Conservation (phyloP, 2,113 vertebrate species). For the Pluvianellus socialis region DNA sequence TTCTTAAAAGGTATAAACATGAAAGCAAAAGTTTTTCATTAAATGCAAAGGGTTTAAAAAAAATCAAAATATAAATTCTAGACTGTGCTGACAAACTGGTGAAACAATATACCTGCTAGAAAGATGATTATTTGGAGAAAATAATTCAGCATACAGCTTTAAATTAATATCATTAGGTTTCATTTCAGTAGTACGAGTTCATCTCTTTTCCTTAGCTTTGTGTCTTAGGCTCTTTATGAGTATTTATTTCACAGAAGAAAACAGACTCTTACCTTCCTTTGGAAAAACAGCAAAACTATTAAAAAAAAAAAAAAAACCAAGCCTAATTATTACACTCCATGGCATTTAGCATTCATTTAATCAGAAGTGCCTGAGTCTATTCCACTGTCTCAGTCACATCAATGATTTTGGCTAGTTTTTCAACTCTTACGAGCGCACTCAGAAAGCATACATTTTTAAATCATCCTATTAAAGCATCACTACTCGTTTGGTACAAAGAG, state of each 20-base stretch:
- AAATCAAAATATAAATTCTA: neutral
- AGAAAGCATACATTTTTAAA: neutral
- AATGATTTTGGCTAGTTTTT: neutral
- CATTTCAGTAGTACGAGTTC: neutral
- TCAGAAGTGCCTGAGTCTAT: neutral
- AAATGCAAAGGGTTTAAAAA: neutral
- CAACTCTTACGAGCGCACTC: neutral
- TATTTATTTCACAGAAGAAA: neutral
- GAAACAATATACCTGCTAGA: neutral
- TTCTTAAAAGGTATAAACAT: neutral
- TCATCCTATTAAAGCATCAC: neutral
- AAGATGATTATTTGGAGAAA: neutral
- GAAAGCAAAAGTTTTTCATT: neutral
- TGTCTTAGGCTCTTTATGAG: neutral
- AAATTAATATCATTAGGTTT: neutral
- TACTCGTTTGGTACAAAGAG: neutral
- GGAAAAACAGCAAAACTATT: neutral
- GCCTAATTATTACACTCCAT: neutral
- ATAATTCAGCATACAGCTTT: neutral
- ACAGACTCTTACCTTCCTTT: neutral
- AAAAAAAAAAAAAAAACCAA: neutral
- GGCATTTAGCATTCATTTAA: neutral
- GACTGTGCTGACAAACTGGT: neutral
- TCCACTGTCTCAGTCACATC: neutral
- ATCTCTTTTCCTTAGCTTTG: neutral